Evolutionary conservation across 2,113 vertebrate species (phyloP).

Genomic region (Porphyrio hochstetteri): DNA sequence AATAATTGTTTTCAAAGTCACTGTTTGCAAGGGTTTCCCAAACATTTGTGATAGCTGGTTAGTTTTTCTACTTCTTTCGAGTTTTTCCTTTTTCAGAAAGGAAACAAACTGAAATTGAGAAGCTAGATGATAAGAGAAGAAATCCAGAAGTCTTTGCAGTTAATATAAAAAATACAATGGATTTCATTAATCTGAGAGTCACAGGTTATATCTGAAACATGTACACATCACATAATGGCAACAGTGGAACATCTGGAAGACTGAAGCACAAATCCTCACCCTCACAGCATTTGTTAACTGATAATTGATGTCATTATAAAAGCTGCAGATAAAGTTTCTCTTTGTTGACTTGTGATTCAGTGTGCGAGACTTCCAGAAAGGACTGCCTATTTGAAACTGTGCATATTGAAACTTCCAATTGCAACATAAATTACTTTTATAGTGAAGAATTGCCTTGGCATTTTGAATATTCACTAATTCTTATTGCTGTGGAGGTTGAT

Average conservation of each 20-base stretch:
- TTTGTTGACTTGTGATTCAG: conserved; percentile 57
- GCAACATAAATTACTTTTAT: neutral
- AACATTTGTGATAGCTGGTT: neutral
- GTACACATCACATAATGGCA: neutral
- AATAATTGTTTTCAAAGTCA: neutral
- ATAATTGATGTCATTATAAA: conserved; percentile 34
- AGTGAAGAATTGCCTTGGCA: neutral
- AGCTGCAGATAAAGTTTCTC: conserved; percentile 38
- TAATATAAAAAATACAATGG: neutral
- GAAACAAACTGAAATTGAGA: conserved; percentile 12
- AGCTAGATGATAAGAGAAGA: neutral
- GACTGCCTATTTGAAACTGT: conserved; percentile 31
- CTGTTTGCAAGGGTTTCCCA: conserved; percentile 35
- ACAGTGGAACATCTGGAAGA: neutral
- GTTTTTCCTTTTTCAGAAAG: conserved; percentile 30
- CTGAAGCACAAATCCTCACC: neutral
- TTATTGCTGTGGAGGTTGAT: conserved; percentile 11
- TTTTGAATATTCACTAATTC: neutral
- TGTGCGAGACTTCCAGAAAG: conserved; percentile 12
- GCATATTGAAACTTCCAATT: conserved; percentile 37
- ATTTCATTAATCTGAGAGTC: neutral
- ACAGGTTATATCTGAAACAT: neutral
- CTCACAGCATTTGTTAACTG: conserved; percentile 47
- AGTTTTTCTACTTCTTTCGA: neutral
- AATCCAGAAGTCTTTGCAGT: neutral